phyloP scores from a whole-genome alignment of 92 coral and sea anemone genomes.

The Galaxea fascicularis region DNA sequence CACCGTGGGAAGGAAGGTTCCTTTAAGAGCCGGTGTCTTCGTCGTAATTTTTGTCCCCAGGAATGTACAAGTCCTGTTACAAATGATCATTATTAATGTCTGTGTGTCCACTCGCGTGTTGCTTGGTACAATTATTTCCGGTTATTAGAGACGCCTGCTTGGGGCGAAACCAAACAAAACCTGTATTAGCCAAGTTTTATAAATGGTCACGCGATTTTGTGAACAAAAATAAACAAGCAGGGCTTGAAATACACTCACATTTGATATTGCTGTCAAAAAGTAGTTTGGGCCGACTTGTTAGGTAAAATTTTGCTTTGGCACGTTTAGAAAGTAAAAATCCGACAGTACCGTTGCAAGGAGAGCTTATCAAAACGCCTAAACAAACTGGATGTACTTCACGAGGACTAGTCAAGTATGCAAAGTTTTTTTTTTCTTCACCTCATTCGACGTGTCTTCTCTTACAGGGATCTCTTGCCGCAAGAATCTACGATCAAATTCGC shows the following conservation, averaged over 20 bases:
- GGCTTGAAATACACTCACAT: conserved; percentile 18
- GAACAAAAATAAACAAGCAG: conserved; percentile 1
- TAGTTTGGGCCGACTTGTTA: no score
- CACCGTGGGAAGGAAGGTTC: no score
- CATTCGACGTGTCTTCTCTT: not conserved
- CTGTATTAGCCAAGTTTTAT: conserved; percentile 13
- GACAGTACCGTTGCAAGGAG: no score
- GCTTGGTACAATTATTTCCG: conserved; percentile 27
- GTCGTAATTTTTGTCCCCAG: not conserved
- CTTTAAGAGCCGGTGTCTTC: not conserved
- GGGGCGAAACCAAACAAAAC: conserved; percentile 22
- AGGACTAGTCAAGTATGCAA: no score
- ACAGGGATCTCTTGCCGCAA: conserved; percentile 95
- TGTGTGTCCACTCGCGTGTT: not conserved
- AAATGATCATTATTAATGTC: not conserved
- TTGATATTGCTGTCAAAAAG: not conserved
- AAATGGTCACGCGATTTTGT: conserved; percentile 32
- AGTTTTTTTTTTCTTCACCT: no score
- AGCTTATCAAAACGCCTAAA: no score
- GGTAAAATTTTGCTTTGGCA: no score
- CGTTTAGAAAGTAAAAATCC: no score
- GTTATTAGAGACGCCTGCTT: not conserved
- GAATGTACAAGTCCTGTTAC: conserved; percentile 22
- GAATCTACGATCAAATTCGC: conserved; percentile 93
- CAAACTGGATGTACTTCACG: no score